Evolutionary conservation across 2,797 vertebrate species (phyloP), one percentile per base, ranked within the genome.

Genomic region (Macropus fuliginosus): DNA sequence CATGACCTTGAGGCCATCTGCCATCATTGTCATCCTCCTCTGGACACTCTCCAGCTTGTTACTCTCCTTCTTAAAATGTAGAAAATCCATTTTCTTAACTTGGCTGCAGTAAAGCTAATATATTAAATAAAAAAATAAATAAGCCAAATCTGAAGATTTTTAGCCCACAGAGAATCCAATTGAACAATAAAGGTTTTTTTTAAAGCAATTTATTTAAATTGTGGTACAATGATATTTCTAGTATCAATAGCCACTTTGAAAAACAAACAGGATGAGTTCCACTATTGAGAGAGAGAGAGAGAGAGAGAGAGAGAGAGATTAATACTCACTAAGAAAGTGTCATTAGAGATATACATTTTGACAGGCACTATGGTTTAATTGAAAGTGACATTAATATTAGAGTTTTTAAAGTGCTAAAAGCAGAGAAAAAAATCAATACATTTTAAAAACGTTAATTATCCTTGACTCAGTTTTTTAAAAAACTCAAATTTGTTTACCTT

Each of bases 121-220:
- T 90, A 89, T 21, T 54, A 94, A 94, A 94, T 11, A 21, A 94
- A 92, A 95, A 50, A 90, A 94, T 55, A 74, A 34, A 10, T 93
- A 91, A 90, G 56, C 55, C 18, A 81, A 93, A 95, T 96, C 91
- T 95, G 40, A 95, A 89, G 91, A 90, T 1, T 54, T 94, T 95
- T 95, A 90, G 81, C 90, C 16, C 52, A 81, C 92, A 94, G 52
- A 92, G 28, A 9, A 96, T 93, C 54, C 31, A 90, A 6, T 90
- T 97, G 40, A 95, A 91, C 91, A 95, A 87, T 96, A 94, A 9
- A 55, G 14, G 52, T 0, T 74, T 94, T 89, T 56, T 94, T 96
- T 95, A 94, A 96, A 89, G n/a, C 29, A 93, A 74, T 91, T 96
- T 59, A 92, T 91, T 97, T 95, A 66, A 46, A 54, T 50, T 92